A percentile compares a stretch with the other conserved stretches of the same genome.
These are phyloP conservation scores for Ecliptopera silaceata DNA, from an alignment of 2,888 invertebrate genomes.

Conservation along the genomic window DNA sequence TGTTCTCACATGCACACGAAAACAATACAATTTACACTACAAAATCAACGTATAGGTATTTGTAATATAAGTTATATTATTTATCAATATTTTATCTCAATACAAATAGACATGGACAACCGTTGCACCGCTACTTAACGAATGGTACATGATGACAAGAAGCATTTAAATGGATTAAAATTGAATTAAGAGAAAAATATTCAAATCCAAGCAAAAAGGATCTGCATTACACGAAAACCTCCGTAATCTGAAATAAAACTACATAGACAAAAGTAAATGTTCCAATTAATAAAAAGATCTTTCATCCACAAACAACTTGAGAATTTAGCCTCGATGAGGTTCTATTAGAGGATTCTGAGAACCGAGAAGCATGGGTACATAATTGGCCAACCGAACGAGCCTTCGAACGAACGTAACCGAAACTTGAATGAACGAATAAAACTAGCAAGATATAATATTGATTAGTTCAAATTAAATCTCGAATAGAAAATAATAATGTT, in stretches of 20 bases:
- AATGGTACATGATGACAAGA: no score
- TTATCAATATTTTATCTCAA: no score
- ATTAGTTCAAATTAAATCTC: background rate
- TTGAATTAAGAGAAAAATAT: no score
- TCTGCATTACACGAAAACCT: no score
- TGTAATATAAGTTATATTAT: no score
- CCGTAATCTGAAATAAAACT: background rate
- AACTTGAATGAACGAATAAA: slow-evolving; percentile 59
- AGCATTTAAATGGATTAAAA: no score
- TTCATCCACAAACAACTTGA: background rate
- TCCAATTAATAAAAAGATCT: slow-evolving; percentile 5
- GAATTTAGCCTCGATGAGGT: slow-evolving; percentile 28
- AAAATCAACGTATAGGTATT: no score
- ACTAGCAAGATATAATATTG: slow-evolving; percentile 43
- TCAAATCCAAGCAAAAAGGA: background rate
- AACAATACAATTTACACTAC: no score
- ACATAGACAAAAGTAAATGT: slow-evolving; percentile 4
- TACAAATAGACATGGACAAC: background rate
- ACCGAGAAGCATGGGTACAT: slow-evolving; percentile 52
- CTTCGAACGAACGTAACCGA: slow-evolving; percentile 43
- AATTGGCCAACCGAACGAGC: slow-evolving; percentile 73
- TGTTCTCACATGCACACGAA: no score
- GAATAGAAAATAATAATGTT: background rate
- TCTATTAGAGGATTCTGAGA: slow-evolving; percentile 40
- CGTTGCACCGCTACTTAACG: no score